Evolutionary conservation across 2,797 vertebrate species (phyloP).

Genomic region (Micrastur ruficollis): DNA sequence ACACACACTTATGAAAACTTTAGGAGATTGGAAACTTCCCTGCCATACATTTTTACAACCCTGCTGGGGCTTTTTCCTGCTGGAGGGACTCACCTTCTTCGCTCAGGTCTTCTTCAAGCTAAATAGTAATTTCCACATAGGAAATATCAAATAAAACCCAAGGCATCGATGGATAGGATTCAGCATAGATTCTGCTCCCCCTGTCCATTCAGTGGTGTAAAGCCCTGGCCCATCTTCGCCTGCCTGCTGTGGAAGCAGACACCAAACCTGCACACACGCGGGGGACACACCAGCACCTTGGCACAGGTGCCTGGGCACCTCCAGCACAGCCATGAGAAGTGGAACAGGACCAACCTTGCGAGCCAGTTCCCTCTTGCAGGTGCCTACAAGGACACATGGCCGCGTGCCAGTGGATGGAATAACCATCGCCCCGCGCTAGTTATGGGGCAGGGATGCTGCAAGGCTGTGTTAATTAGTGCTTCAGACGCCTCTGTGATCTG

Average conservation of each 20-base stretch:
- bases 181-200: background rate
- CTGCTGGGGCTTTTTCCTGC: background rate
- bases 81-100: background rate
- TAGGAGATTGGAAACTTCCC: background rate
- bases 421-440: background rate
- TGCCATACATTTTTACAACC: background rate
- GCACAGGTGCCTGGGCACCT: background rate
- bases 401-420: background rate
- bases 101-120: background rate
- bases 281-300: background rate
- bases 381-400: constrained; percentile 32
- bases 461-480: background rate
- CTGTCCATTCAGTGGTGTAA: background rate
- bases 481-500: constrained; percentile 39
- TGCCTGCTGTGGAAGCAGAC: background rate
- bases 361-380: constrained; percentile 1
- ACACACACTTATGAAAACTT: background rate
- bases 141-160: background rate
- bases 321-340: background rate
- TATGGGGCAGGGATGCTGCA: constrained; percentile 22
- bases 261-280: background rate
- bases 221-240: background rate
- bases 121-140: background rate
- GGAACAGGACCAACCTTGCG: background rate
- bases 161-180: background rate